Conservation (phyloP, 2,888 invertebrate species). For the Corbicula japonica region DNA sequence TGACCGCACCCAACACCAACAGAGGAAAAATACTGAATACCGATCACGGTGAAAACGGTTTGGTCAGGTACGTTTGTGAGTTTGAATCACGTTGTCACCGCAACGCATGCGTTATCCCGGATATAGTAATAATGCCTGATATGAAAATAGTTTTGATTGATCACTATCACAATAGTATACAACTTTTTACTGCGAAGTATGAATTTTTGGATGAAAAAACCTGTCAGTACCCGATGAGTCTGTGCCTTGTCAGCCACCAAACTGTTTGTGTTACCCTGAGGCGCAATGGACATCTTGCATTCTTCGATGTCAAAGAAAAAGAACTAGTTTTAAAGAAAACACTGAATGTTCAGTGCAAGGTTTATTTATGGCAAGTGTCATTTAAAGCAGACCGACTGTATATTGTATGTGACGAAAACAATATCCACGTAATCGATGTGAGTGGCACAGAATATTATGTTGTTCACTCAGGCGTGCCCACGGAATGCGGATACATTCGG, state of each 20-base stretch:
- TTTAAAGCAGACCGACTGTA: conserved; percentile 27
- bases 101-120: conserved; percentile 42
- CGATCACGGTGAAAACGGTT: neutral
- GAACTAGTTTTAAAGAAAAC: neutral
- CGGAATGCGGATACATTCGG: conserved; percentile 36
- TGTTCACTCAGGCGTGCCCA: conserved; percentile 30
- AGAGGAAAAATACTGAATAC: conserved; percentile 7
- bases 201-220: conserved; percentile 16
- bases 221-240: conserved; percentile 44
- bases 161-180: conserved; percentile 49
- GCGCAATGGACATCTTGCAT: conserved; percentile 22
- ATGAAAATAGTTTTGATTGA: conserved; percentile 33
- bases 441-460: conserved; percentile 9
- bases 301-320: conserved; percentile 20
- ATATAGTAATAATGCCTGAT: conserved; percentile 30
- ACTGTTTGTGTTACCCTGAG: conserved; percentile 30
- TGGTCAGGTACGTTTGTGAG: neutral
- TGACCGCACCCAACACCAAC: too few relatives aligned
- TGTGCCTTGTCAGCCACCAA: conserved; percentile 11
- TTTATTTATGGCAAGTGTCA: conserved; percentile 44
- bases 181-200: conserved; percentile 31
- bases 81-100: conserved; percentile 33
- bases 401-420: conserved; percentile 51
- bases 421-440: conserved; percentile 38
- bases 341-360: conserved; percentile 22